Percentiles rank a stretch among this genome's conserved stretches.
These are phyloP conservation scores for Diadema setosum DNA, from an alignment of 35 echinoderm and acorn worm genomes.

Conservation along the genomic window DNA sequence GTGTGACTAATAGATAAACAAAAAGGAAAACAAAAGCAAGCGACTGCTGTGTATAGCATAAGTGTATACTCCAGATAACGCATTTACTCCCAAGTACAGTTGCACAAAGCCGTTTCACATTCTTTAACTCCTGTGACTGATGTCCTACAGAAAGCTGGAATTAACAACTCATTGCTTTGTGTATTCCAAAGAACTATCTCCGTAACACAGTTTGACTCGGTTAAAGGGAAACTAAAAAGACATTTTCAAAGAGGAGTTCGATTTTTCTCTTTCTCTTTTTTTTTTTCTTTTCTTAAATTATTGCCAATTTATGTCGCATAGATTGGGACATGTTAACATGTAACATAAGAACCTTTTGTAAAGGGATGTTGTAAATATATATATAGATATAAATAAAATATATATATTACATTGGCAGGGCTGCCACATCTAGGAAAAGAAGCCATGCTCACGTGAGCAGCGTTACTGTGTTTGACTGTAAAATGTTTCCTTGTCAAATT, in stretches of 20 bases:
- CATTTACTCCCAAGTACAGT: too few species aligned
- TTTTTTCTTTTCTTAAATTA: conserved; percentile 6
- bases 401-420: conserved; percentile 29
- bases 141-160: neutral
- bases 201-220: neutral
- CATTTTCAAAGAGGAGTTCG: neutral
- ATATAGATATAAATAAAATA: conserved; percentile 33
- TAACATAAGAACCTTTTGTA: neutral
- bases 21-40: too few species aligned
- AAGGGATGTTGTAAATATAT: conserved; percentile 22
- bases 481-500: too few species aligned
- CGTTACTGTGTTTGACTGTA: neutral
- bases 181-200: neutral
- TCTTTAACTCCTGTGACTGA: too few species aligned
- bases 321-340: neutral
- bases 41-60: too few species aligned
- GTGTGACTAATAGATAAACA: too few species aligned
- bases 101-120: too few species aligned
- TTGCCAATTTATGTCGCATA: neutral
- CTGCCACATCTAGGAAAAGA: neutral
- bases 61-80: too few species aligned
- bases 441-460: neutral
- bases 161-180: neutral
- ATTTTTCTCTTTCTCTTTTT: neutral
- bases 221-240: neutral